phyloP scores from a whole-genome alignment of 2,888 invertebrate genomes.

The Watsonalla cultraria region DNA sequence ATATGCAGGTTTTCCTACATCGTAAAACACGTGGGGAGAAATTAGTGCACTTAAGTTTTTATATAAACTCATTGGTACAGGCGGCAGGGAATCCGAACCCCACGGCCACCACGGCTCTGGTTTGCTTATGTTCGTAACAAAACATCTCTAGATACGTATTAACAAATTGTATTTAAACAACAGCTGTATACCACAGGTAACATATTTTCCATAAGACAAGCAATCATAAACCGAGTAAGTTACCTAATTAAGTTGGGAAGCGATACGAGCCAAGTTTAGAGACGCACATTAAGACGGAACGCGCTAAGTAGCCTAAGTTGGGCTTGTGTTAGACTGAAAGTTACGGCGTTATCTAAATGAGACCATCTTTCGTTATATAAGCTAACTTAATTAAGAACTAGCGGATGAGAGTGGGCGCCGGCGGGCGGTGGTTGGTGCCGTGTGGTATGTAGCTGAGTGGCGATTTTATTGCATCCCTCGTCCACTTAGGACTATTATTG shows the following conservation, averaged over 20 bases:
- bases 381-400: slow-evolving; percentile 80
- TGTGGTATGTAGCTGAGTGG: slow-evolving; percentile 39
- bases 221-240: slow-evolving; percentile 44
- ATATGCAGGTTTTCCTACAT: too few species aligned
- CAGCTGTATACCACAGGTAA: too few species aligned
- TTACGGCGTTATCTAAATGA: slow-evolving; percentile 80
- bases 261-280: slow-evolving; percentile 36
- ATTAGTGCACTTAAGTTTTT: too few species aligned
- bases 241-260: slow-evolving; percentile 49
- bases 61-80: too few species aligned
- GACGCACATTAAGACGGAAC: slow-evolving; percentile 44
- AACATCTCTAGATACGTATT: too few species aligned
- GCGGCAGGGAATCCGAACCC: too few species aligned
- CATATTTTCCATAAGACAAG: slow-evolving; percentile 4
- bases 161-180: too few species aligned
- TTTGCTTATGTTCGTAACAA: too few species aligned
- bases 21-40: too few species aligned
- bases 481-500: not conserved
- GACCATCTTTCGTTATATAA: slow-evolving; percentile 80
- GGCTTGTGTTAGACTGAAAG: slow-evolving; percentile 62
- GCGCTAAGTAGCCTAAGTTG: slow-evolving; percentile 67
- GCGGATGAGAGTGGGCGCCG: slow-evolving; percentile 77
- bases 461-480: not conserved
- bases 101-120: too few species aligned
- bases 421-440: slow-evolving; percentile 46